Conservation (phyloP, 2,888 invertebrate genomes). For the Conchocele bisecta region DNA sequence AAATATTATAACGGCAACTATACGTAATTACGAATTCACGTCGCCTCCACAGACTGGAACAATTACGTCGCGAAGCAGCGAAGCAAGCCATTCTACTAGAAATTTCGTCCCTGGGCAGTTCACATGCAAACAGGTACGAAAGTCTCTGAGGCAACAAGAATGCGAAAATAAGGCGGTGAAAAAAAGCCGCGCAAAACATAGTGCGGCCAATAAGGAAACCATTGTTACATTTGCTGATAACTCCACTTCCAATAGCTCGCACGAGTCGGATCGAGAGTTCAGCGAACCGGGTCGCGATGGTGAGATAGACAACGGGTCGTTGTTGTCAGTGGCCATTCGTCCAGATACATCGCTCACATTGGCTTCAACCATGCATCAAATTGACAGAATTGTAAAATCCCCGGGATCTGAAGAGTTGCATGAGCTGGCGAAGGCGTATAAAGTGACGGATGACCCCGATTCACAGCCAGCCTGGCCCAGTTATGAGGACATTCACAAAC, state of each 20-base stretch:
- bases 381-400: constrained; percentile 43
- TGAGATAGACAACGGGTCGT: constrained; percentile 29
- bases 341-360: constrained; percentile 55
- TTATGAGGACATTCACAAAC: constrained; percentile 39
- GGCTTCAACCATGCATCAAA: constrained; percentile 49
- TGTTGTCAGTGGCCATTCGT: constrained; percentile 43
- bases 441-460: constrained; percentile 18
- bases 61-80: background rate
- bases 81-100: background rate
- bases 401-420: constrained; percentile 45
- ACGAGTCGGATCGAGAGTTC: too few species aligned
- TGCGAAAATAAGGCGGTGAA: too few species aligned
- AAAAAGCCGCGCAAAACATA: background rate
- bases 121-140: constrained; percentile 40
- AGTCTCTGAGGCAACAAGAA: constrained; percentile 7
- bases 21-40: constrained; percentile 52
- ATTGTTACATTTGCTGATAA: constrained; percentile 4
- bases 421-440: constrained; percentile 47
- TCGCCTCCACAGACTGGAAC: constrained; percentile 22
- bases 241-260: background rate
- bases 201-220: background rate
- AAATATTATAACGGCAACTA: constrained; percentile 52
- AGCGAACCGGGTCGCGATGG: constrained; percentile 6
- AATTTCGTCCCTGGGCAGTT: constrained; percentile 36
- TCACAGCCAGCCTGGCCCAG: constrained; percentile 46